phyloP scores from a whole-genome alignment of 2,113 vertebrate genomes.

The Carassius carassius region DNA sequence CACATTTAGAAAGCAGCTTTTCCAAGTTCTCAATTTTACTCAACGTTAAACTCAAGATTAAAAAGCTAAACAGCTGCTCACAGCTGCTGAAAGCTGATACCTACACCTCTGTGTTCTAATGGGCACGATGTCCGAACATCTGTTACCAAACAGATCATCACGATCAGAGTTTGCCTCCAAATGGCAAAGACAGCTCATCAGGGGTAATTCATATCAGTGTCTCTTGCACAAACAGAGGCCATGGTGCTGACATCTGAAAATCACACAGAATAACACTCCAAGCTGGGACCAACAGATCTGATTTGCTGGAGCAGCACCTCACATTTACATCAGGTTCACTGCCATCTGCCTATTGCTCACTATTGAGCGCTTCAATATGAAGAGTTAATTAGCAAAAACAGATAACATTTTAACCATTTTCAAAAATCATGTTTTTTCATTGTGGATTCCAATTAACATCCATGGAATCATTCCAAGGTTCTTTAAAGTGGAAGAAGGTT shows the following conservation, averaged over 20 bases:
- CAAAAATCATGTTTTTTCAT: too few relatives aligned
- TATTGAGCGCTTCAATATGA: neutral
- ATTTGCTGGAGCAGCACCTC: constrained; percentile 36
- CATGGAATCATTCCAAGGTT: neutral
- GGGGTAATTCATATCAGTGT: constrained; percentile 19
- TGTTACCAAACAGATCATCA: constrained; percentile 40
- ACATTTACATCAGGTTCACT: constrained; percentile 31
- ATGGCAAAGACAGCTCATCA: constrained; percentile 6
- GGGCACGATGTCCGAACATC: constrained; percentile 13
- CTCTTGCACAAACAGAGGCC: neutral
- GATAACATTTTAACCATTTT: too few relatives aligned
- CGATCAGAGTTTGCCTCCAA: constrained; percentile 1
- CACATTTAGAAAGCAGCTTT: neutral
- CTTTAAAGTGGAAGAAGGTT: neutral
- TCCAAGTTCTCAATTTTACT: neutral
- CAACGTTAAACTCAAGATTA: neutral
- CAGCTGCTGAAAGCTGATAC: constrained; percentile 35
- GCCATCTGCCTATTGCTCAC: neutral
- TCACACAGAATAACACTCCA: constrained; percentile 1
- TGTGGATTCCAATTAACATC: too few relatives aligned
- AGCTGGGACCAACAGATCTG: neutral
- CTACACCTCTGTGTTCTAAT: neutral
- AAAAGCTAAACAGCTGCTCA: neutral
- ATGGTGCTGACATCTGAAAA: constrained; percentile 17
- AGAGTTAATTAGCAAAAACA: too few relatives aligned